phyloP scores from a whole-genome alignment of 1,140 invertebrate genomes.

The Hyposmocoma kahamanoa region DNA sequence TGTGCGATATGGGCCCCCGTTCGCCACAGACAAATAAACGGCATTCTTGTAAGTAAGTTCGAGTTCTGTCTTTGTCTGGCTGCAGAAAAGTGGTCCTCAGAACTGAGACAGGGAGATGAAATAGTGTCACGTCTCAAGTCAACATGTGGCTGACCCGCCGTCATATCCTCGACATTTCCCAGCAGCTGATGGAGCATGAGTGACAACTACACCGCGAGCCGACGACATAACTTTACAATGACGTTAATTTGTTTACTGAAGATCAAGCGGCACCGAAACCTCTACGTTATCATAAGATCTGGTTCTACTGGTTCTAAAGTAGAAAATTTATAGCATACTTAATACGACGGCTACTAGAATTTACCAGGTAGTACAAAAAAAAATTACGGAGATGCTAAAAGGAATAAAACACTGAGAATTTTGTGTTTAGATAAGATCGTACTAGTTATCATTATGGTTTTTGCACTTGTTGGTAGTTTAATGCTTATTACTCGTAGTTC shows the following conservation, averaged over 20 bases:
- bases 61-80: slow-evolving; percentile 54
- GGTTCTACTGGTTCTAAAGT: slow-evolving; percentile 44
- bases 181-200: slow-evolving; percentile 73
- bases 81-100: slow-evolving; percentile 34
- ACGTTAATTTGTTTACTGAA: slow-evolving; percentile 60
- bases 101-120: slow-evolving; percentile 56
- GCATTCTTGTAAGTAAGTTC: slow-evolving; percentile 43
- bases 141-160: slow-evolving; percentile 68
- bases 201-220: slow-evolving; percentile 47
- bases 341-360: slow-evolving; percentile 61
- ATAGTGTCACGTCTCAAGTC: slow-evolving; percentile 53
- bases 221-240: slow-evolving; percentile 59
- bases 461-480: background rate
- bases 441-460: no score
- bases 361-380: slow-evolving; percentile 31
- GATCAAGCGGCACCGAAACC: slow-evolving; percentile 42
- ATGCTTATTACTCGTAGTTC: background rate
- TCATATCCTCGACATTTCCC: slow-evolving; percentile 64
- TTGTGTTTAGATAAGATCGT: slow-evolving; percentile 25
- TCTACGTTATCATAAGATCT: slow-evolving; percentile 51
- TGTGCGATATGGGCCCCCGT: slow-evolving; percentile 44
- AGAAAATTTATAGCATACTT: slow-evolving; percentile 54
- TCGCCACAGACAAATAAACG: slow-evolving; percentile 44
- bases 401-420: slow-evolving; percentile 21
- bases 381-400: slow-evolving; percentile 26